These are phyloP conservation scores for Bradypodion pumilum DNA, from an alignment of 2,797 vertebrate species.

Conservation along the genomic window DNA sequence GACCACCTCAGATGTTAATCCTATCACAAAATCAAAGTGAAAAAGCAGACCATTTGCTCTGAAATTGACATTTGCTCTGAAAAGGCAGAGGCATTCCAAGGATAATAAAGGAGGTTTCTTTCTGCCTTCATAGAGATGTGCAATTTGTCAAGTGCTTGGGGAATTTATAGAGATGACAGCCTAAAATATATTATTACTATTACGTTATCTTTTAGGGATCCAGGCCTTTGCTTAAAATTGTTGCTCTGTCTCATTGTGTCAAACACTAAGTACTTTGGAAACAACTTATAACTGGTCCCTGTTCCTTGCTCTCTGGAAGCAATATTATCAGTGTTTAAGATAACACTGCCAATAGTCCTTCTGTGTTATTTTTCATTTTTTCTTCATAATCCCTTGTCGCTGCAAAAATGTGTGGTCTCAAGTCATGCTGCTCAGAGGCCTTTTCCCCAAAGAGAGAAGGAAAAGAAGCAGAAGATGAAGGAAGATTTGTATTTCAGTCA, in stretches of 20 bases:
- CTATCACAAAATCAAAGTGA: background rate
- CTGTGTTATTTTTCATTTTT: constrained; percentile 30
- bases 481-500: constrained; percentile 23
- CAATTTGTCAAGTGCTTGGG: constrained; percentile 15
- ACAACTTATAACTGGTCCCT: background rate
- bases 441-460: background rate
- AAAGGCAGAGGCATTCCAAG: background rate
- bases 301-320: background rate
- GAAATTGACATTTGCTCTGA: background rate
- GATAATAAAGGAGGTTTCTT: background rate
- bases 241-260: constrained; percentile 7
- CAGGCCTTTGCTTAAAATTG: constrained; percentile 13
- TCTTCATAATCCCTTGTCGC: constrained; percentile 17
- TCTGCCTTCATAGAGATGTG: background rate
- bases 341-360: background rate
- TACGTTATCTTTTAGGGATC: constrained; percentile 18
- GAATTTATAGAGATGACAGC: background rate
- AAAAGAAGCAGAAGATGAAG: constrained; percentile 35
- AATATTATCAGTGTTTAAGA: background rate
- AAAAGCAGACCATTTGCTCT: background rate
- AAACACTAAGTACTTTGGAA: background rate
- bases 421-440: background rate
- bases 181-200: background rate
- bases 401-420: constrained; percentile 19
- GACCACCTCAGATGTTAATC: background rate